phyloP scores from a whole-genome alignment of 2,888 invertebrate genomes.

The Julus scandinavius region DNA sequence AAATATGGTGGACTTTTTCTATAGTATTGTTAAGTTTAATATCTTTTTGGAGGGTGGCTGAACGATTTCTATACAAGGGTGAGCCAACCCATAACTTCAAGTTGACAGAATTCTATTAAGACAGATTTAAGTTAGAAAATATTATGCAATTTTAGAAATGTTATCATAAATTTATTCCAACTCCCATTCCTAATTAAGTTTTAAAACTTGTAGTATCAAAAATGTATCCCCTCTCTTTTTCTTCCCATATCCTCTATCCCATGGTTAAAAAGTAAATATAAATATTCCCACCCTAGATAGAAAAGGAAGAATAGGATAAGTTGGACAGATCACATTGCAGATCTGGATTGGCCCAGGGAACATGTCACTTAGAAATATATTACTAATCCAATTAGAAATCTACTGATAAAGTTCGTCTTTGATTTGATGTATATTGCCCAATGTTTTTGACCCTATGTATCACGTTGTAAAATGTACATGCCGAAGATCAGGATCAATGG shows the following conservation, averaged over 20 bases:
- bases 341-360: background rate
- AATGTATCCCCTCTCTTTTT: background rate
- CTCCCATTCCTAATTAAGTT: background rate
- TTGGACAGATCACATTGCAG: conserved; percentile 13
- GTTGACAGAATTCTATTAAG: background rate
- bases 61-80: background rate
- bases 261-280: background rate
- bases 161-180: background rate
- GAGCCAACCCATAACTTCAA: background rate
- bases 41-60: no score
- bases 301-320: background rate
- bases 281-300: conserved; percentile 5
- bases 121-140: background rate
- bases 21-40: no score
- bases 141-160: background rate
- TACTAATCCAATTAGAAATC: conserved; percentile 6
- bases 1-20: background rate
- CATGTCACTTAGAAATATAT: background rate
- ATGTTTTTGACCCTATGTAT: conserved; percentile 8
- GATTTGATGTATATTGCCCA: background rate
- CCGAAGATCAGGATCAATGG: conserved; percentile 26
- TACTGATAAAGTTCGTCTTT: background rate
- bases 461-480: background rate
- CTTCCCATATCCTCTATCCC: background rate
- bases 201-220: background rate